Evolutionary conservation across 2,797 vertebrate species (phyloP), one percentile per base, ranked within the genome.

Genomic region (Craterocephalus amniculus): DNA sequence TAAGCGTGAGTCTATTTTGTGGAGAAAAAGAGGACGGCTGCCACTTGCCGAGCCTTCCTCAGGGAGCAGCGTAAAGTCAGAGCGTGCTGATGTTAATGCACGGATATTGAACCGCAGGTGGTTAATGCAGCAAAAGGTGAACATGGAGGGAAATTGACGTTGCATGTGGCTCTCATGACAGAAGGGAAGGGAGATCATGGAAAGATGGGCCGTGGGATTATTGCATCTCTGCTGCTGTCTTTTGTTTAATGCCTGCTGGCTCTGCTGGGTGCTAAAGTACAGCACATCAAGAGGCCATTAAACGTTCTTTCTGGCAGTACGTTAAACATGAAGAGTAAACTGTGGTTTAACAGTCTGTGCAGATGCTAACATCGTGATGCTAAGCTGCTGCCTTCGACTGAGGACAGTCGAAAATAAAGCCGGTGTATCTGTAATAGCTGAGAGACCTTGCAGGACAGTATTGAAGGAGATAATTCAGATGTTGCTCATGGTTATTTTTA

Each of bases 41-140:
- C 4, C 67, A 38, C 55, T 43, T 34, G 45, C 35, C 12, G 3
- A 20, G 16, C 29, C 36, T 3, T 29, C 38, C 62, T 57, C 35
- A 0, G 34, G 64, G 57, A 73, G 64, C 43, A 22, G 11, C 3
- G 29, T 31, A 58, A 49, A 56, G 35, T 62, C 71, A 62, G 26
- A n/a, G 63, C 72, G 36, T 1, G 43, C 27, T n/a, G 68, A 76
- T 1, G 34, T 52, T 2, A 49, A 63, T 34, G 29, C 35, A 51
- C 26, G 56, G 68, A 52, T 56, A 56, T 58, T 29, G 29, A 76
- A 62, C 74, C 63, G 73, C 64, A 5, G 54, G 83, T 63, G 67
- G 58, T 67, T 78, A 71, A 79, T 54, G 68, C 14, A 56, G 73
- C 79, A 74, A 81, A 85, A 63, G 64, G 59, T 29, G 55, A 38